Evolutionary conservation across 2,113 vertebrate species (phyloP).

Genomic region (Aspidoscelis tigris): DNA sequence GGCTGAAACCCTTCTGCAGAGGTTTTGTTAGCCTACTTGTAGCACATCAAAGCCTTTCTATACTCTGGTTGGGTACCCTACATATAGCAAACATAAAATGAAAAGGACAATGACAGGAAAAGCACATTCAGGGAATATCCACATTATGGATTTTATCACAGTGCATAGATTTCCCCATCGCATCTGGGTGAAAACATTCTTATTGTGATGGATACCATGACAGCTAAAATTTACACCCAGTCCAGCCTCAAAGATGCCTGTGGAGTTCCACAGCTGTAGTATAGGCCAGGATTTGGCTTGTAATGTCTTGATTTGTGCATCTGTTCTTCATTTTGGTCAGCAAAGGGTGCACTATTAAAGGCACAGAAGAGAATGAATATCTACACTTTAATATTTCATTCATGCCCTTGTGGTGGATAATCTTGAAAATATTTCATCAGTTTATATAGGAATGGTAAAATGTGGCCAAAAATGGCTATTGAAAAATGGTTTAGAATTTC

Average conservation of each 20-base stretch:
- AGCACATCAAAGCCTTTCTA: slow-evolving; percentile 59
- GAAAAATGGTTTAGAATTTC: no score
- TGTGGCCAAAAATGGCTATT: background rate
- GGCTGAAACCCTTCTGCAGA: slow-evolving; percentile 6
- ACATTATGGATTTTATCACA: background rate
- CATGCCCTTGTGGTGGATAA: background rate
- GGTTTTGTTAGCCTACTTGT: slow-evolving; percentile 47
- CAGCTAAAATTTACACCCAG: background rate
- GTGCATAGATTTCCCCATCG: background rate
- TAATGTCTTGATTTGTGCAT: slow-evolving; percentile 16
- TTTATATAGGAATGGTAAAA: background rate
- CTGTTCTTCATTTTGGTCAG: background rate
- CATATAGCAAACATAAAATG: slow-evolving; percentile 10
- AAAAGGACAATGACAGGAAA: slow-evolving; percentile 15
- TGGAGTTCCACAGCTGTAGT: background rate
- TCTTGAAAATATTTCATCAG: background rate
- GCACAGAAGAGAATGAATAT: background rate
- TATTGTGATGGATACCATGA: background rate
- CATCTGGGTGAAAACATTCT: background rate
- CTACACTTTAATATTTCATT: background rate
- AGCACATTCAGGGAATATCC: slow-evolving; percentile 1
- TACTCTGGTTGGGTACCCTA: slow-evolving; percentile 34
- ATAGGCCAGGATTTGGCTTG: slow-evolving; percentile 18
- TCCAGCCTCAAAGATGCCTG: background rate
- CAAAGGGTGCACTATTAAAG: slow-evolving; percentile 29